Percentiles rank a stretch among this genome's conserved stretches.
phyloP scores from a whole-genome alignment of 2,888 invertebrate species.

The Limnephilus rhombicus region DNA sequence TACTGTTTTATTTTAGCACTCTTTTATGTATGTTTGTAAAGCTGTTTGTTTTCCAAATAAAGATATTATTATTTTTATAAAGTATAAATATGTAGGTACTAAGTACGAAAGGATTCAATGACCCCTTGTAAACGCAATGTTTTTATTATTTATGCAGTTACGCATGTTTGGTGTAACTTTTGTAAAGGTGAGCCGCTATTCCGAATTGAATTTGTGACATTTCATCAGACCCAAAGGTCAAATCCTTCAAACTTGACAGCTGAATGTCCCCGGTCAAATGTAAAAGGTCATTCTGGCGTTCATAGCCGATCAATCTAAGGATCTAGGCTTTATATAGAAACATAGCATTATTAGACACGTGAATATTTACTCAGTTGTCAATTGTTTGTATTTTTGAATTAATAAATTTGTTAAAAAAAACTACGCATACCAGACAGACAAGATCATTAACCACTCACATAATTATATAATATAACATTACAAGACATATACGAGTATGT shows the following conservation, averaged over 20 bases:
- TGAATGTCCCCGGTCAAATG: constrained; percentile 41
- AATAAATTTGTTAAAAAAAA: too few species aligned
- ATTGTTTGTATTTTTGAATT: too few species aligned
- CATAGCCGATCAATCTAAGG: background rate
- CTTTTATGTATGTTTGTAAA: too few species aligned
- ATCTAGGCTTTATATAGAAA: background rate
- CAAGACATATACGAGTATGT: too few species aligned
- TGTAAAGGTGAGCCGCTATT: constrained; percentile 27
- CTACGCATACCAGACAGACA: too few species aligned
- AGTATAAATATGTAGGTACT: background rate
- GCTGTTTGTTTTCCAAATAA: too few species aligned
- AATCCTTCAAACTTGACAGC: constrained; percentile 55
- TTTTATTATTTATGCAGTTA: background rate
- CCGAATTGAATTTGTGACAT: constrained; percentile 60
- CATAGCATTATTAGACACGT: background rate
- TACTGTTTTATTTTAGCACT: too few species aligned
- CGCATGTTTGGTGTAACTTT: background rate
- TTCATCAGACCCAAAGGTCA: constrained; percentile 55
- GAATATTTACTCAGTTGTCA: too few species aligned
- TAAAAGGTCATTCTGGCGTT: constrained; percentile 50
- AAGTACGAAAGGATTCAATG: background rate
- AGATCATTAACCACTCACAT: too few species aligned
- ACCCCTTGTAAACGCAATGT: background rate
- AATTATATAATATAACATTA: too few species aligned
- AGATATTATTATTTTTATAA: too few species aligned